Evolutionary conservation across 2,888 invertebrate species (phyloP).

Genomic region (Dynastes grantii): DNA sequence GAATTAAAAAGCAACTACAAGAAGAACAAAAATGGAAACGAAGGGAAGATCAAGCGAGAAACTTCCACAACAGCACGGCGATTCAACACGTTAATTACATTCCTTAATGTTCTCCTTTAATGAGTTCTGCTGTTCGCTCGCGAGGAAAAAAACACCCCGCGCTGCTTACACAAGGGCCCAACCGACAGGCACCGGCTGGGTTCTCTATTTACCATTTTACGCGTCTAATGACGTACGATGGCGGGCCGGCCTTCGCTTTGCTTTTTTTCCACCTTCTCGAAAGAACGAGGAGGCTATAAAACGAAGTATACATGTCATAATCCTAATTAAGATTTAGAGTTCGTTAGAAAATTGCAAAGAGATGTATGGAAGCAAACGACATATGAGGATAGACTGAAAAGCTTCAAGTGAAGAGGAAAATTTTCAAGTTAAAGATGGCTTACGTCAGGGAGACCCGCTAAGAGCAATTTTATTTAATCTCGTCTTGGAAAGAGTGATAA

Average conservation of each 20-base stretch:
- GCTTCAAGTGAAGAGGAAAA: too few species aligned
- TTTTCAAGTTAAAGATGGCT: too few species aligned
- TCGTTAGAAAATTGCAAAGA: not conserved
- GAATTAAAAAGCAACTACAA: constrained; percentile 4
- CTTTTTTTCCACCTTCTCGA: not conserved
- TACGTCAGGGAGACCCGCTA: too few species aligned
- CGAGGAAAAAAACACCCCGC: constrained; percentile 53
- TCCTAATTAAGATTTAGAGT: not conserved
- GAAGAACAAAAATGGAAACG: constrained; percentile 52
- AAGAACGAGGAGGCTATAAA: not conserved
- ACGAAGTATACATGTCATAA: not conserved
- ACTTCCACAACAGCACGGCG: constrained; percentile 58
- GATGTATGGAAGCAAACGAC: not conserved
- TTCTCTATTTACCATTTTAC: constrained; percentile 50
- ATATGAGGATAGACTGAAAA: too few species aligned
- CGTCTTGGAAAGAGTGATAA: too few species aligned
- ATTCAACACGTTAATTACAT: constrained; percentile 64
- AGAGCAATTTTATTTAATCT: too few species aligned
- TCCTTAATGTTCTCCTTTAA: constrained; percentile 61
- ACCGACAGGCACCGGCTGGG: not conserved
- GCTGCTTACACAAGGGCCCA: not conserved
- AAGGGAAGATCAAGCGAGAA: constrained; percentile 51
- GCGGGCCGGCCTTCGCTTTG: not conserved
- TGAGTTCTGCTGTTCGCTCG: constrained; percentile 60
- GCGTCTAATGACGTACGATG: constrained; percentile 32